Evolutionary conservation across 2,888 invertebrate genomes (phyloP), one percentile per base, ranked within the genome.

Genomic region (Camptogramma bilineatum): DNA sequence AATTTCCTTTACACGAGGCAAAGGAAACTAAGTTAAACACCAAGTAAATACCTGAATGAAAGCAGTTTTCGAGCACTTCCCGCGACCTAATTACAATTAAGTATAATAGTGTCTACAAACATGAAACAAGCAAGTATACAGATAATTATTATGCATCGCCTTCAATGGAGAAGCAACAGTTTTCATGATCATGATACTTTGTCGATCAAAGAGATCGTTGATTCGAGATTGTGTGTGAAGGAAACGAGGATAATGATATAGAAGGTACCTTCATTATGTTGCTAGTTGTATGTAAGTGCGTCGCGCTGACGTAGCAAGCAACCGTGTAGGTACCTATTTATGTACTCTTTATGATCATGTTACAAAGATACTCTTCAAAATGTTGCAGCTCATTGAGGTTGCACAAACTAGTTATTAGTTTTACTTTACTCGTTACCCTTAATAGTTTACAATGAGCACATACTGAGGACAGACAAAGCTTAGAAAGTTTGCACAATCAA

Each of bases 201-300:
- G 44, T 54, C 28, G 48, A 46, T 44, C 39, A 19, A 44, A 42
- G 24, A 17, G 17, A 54, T 71, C 62, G 52, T 48, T 72, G 64
- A 73, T 73, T 73, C 68, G 58, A 73, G 67, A 72, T 76, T 70
- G 52, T 63, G 69, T 67, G 64, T 62, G 55, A 53, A 46, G 58
- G 55, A 63, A 66, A 70, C 48, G 64, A 66, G 57, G 55, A 60
- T 66, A 68, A 73, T 70, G 31, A 68, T 70, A 63, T 54, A 39
- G 34, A 39, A 39, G 13, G 10, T 31, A 39, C 46, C 52, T 70
- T 75, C 62, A 64, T 55, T 72, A 62, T 13, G 68, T 53, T 47
- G n/a, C 39, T 44, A 39, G 17, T 28, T 13, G 44, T 28, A 16
- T 44, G 16, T 28, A 16, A 17, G 16, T 17, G 17, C 1, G 28